phyloP scores from a whole-genome alignment of 2,888 invertebrate genomes.

The Phytoseiulus persimilis region DNA sequence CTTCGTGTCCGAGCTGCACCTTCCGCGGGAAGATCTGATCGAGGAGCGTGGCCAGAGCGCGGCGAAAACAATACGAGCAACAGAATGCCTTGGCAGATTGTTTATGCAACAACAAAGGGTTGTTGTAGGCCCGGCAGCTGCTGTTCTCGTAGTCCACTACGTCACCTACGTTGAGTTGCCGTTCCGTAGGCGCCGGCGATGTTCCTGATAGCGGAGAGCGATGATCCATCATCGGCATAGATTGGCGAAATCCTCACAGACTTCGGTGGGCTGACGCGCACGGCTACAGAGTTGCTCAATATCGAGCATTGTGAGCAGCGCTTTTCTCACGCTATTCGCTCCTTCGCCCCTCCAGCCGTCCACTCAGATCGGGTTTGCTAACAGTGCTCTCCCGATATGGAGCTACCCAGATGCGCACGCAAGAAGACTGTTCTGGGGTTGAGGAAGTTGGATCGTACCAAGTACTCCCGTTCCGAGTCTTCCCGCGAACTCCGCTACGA shows the following conservation, averaged over 20 bases:
- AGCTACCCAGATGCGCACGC: no score
- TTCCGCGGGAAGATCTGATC: no score
- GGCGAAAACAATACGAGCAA: not conserved
- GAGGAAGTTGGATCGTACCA: no score
- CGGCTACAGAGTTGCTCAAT: not conserved
- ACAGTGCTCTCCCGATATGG: no score
- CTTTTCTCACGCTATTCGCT: not conserved
- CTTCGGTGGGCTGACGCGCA: not conserved
- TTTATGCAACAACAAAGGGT: not conserved
- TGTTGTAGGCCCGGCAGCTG: not conserved
- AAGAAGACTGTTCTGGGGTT: no score
- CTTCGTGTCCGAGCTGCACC: no score
- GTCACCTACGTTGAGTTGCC: not conserved
- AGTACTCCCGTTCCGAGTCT: no score
- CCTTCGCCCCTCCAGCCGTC: not conserved
- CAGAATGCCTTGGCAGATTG: not conserved
- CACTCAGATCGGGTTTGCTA: not conserved
- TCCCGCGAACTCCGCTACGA: no score
- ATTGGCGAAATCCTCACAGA: not conserved
- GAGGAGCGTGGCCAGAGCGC: no score
- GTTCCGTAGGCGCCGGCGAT: not conserved
- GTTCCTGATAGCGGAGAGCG: not conserved
- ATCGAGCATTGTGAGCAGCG: not conserved
- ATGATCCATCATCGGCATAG: not conserved
- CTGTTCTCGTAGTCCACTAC: not conserved